Percentiles rank a stretch among this genome's conserved stretches.
These are phyloP conservation scores for Stegophylla sp. DNA, from an alignment of 2,888 invertebrate genomes.

Conservation along the genomic window DNA sequence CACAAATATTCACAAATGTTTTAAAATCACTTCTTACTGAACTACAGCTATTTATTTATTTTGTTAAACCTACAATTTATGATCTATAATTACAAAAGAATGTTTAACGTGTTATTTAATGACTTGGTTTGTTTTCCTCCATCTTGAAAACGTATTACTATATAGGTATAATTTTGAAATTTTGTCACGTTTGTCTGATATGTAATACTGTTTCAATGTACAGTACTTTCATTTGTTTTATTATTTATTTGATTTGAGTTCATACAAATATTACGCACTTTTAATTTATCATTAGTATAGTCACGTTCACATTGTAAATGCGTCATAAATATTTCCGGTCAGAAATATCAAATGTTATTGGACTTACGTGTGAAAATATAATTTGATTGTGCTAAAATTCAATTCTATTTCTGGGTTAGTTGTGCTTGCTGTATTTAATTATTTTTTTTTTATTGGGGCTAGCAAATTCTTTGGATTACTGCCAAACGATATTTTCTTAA, in stretches of 20 bases:
- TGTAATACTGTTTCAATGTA: not conserved
- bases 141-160: not conserved
- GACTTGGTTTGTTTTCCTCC: not conserved
- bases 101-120: not conserved
- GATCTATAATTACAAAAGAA: not conserved
- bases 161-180: not conserved
- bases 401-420: constrained; percentile 35
- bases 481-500: constrained; percentile 17
- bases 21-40: not conserved
- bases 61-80: not conserved
- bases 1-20: not conserved
- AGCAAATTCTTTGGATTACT: constrained; percentile 7
- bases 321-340: constrained; percentile 51
- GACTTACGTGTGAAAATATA: not conserved
- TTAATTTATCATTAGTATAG: not conserved
- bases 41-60: not conserved
- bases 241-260: constrained; percentile 37
- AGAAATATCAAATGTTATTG: constrained; percentile 4
- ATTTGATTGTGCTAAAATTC: constrained; percentile 13
- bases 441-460: not conserved
- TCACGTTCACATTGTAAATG: constrained; percentile 35
- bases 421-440: not conserved
- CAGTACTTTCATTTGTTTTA: not conserved
- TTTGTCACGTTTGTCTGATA: constrained; percentile 41
- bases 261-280: constrained; percentile 21